Evolutionary conservation across 2,113 vertebrate genomes (phyloP).

Genomic region (Pelvicachromis taeniatus): DNA sequence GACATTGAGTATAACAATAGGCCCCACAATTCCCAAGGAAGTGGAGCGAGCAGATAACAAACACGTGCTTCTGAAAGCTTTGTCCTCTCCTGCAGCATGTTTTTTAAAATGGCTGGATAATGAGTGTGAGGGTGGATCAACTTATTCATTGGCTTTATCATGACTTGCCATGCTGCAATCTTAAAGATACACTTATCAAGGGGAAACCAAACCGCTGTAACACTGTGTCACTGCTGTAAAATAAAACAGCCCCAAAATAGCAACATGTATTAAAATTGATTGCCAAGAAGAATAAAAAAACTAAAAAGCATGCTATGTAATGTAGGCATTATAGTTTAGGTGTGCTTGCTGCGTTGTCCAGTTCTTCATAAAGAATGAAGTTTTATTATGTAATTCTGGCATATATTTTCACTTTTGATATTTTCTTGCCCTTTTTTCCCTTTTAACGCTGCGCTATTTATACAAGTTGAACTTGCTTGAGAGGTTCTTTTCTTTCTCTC

Average conservation of each 20-base stretch:
- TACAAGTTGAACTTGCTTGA: constrained; percentile 30
- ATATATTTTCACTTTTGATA: not conserved
- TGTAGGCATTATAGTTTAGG: not conserved
- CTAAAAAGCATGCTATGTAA: not conserved
- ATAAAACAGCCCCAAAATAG: not conserved
- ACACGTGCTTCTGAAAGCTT: constrained; percentile 2
- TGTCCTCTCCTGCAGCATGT: not conserved
- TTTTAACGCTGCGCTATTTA: constrained; percentile 28
- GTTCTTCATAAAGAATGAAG: not conserved
- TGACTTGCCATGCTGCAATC: constrained; percentile 22
- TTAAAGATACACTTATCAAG: constrained; percentile 35
- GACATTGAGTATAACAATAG: constrained; percentile 9
- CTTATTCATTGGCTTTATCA: constrained; percentile 41
- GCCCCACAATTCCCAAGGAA: constrained; percentile 3
- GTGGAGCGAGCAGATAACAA: constrained; percentile 44
- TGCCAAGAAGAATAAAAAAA: not conserved
- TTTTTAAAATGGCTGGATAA: constrained; percentile 1
- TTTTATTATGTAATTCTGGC: not conserved
- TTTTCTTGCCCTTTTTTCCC: not conserved
- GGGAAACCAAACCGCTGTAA: not conserved
- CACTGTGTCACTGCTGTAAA: not conserved
- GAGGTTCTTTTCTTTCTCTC: not conserved
- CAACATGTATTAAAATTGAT: not conserved
- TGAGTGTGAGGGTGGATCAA: constrained; percentile 1
- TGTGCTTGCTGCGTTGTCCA: not conserved